These are phyloP conservation scores for Oopsacas minuta DNA, from an alignment of 37 sponge, comb jelly and placozoan species.

Conservation along the genomic window DNA sequence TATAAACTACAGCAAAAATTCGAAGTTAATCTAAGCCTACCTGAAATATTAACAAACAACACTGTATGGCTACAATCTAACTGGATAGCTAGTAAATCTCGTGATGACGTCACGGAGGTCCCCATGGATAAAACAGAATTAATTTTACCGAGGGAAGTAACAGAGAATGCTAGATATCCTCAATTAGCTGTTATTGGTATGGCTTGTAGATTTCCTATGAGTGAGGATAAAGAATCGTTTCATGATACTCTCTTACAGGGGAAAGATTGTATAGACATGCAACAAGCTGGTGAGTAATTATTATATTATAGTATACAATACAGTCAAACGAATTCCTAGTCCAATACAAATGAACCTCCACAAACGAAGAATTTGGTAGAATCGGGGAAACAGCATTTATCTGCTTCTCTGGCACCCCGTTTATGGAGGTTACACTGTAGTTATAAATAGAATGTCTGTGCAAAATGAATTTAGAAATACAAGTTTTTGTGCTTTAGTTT, in stretches of 20 bases:
- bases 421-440: no score
- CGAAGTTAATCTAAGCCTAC: not conserved
- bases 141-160: not conserved
- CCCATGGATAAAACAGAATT: no score
- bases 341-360: no score
- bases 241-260: not conserved
- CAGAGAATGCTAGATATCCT: not conserved
- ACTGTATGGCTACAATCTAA: conserved; percentile 2
- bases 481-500: no score
- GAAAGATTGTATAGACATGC: not conserved
- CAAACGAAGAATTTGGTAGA: no score
- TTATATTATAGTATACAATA: no score
- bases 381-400: no score
- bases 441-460: no score
- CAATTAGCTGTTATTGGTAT: not conserved
- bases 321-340: no score
- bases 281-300: not conserved
- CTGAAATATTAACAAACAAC: not conserved
- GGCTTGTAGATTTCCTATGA: not conserved
- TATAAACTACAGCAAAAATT: conserved; percentile 2
- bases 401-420: no score
- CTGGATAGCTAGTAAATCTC: not conserved
- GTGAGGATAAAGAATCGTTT: not conserved
- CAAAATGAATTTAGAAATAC: no score
- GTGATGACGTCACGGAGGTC: not conserved